Evolutionary conservation across 2,113 vertebrate species (phyloP).

Genomic region (Notechis scutatus): DNA sequence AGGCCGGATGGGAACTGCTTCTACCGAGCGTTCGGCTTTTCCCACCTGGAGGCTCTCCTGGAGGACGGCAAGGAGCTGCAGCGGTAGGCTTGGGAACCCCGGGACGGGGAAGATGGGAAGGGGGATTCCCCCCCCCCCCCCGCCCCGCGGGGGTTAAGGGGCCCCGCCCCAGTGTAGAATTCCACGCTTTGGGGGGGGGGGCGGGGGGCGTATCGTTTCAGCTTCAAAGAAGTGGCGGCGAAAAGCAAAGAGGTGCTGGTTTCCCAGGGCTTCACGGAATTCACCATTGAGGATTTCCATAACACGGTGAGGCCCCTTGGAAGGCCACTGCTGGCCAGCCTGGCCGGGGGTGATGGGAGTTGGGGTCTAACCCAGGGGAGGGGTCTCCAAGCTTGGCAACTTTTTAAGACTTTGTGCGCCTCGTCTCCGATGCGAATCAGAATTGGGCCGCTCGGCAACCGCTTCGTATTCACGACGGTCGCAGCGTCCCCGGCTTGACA

Average conservation of each 20-base stretch:
- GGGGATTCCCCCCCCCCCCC: no score
- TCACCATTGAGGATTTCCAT: slow-evolving; percentile 94
- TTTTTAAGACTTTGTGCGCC: background rate
- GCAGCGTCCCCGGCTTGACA: no score
- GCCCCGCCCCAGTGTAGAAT: background rate
- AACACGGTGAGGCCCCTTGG: slow-evolving; percentile 63
- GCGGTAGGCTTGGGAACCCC: slow-evolving; percentile 61
- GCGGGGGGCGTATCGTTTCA: slow-evolving; percentile 28
- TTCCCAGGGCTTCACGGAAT: slow-evolving; percentile 89
- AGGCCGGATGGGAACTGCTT: slow-evolving; percentile 93
- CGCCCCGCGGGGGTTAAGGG: background rate
- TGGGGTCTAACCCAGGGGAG: background rate
- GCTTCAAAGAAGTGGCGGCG: slow-evolving; percentile 88
- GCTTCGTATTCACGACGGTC: background rate
- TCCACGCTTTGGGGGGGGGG: background rate
- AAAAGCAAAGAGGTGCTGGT: slow-evolving; percentile 92
- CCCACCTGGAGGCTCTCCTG: slow-evolving; percentile 87
- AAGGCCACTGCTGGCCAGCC: background rate
- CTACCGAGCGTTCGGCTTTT: slow-evolving; percentile 91
- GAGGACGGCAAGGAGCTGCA: slow-evolving; percentile 88
- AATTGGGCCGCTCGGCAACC: background rate
- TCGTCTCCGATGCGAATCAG: rapidly evolving
- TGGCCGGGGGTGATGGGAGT: background rate
- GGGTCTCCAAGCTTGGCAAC: background rate
- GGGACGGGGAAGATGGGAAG: rapidly evolving